Percentiles rank a stretch among this genome's conserved stretches.
Evolutionary conservation across 2,888 invertebrate species (phyloP).

Genomic region (Drosophila rubida): DNA sequence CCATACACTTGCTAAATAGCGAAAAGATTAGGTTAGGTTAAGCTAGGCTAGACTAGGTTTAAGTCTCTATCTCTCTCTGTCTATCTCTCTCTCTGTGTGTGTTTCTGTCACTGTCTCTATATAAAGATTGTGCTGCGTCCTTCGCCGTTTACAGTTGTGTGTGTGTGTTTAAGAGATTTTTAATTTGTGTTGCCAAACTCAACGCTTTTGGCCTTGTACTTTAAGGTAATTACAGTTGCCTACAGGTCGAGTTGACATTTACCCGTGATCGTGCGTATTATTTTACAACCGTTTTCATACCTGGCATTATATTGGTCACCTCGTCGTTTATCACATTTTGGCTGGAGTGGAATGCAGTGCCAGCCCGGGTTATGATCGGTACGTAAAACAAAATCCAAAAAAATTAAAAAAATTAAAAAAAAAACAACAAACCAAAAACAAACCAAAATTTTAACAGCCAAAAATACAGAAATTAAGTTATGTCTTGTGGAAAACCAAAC

Average conservation of each 20-base stretch:
- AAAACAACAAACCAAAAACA: conserved; percentile 27
- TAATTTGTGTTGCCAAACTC: conserved; percentile 46
- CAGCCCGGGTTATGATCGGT: conserved; percentile 98
- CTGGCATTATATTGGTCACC: conserved; percentile 97
- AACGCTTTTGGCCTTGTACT: conserved; percentile 67
- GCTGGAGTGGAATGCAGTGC: conserved; percentile 98
- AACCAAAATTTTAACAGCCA: conserved; percentile 10
- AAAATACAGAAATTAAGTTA: conserved; percentile 8
- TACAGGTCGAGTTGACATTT: conserved; percentile 96
- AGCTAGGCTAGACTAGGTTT: conserved; percentile 23
- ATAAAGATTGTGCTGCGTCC: conserved; percentile 41
- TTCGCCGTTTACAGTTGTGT: conserved; percentile 43
- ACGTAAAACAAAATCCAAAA: conserved; percentile 85
- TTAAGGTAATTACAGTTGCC: conserved; percentile 97
- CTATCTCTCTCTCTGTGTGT: conserved; percentile 25
- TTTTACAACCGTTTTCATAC: conserved; percentile 98
- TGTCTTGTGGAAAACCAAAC: conserved; percentile 14
- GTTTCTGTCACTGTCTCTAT: conserved; percentile 33
- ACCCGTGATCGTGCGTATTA: conserved; percentile 98
- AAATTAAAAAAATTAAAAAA: too few species aligned
- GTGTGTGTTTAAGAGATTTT: conserved; percentile 43
- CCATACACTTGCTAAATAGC: background rate
- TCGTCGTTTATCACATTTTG: conserved; percentile 99
- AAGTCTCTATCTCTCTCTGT: conserved; percentile 30
- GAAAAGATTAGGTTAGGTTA: background rate